Evolutionary conservation across 2,797 vertebrate species (phyloP).

Genomic region (Discoglossus pictus): DNA sequence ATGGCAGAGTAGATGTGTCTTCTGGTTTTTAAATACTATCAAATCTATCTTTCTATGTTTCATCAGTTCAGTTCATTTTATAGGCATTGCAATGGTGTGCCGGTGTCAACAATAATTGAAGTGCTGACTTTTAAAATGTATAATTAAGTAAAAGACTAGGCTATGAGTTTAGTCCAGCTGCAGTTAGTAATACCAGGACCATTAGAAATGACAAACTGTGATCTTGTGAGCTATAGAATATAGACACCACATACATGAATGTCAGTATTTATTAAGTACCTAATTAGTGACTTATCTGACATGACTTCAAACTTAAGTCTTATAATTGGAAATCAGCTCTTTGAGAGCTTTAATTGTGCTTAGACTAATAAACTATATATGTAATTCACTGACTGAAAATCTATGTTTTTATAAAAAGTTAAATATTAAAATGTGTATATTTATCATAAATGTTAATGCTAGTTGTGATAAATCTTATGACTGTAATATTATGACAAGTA

Average conservation of each 20-base stretch:
- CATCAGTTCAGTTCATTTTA: no score
- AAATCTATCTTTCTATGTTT: no score
- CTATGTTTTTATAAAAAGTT: constrained; percentile 6
- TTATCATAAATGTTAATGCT: not conserved
- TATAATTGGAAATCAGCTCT: not conserved
- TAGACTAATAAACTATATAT: constrained; percentile 12
- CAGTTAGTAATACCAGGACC: not conserved
- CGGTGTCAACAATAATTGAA: no score
- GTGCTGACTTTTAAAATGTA: no score
- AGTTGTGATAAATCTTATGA: constrained; percentile 24
- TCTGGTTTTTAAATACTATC: no score
- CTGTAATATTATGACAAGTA: constrained; percentile 1
- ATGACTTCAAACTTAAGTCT: constrained; percentile 2
- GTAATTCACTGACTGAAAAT: not conserved
- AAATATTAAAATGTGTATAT: constrained; percentile 6
- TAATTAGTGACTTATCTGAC: constrained; percentile 2
- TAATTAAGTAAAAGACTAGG: no score
- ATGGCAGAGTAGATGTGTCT: no score
- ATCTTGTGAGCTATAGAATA: not conserved
- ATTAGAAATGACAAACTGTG: constrained; percentile 1
- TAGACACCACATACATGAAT: not conserved
- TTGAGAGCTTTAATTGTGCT: not conserved
- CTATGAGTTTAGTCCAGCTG: not conserved
- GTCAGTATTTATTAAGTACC: not conserved
- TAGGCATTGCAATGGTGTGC: no score